Base-by-base conservation (phyloP, 2,113 vertebrate species). In the Rhea pennata region DNA sequence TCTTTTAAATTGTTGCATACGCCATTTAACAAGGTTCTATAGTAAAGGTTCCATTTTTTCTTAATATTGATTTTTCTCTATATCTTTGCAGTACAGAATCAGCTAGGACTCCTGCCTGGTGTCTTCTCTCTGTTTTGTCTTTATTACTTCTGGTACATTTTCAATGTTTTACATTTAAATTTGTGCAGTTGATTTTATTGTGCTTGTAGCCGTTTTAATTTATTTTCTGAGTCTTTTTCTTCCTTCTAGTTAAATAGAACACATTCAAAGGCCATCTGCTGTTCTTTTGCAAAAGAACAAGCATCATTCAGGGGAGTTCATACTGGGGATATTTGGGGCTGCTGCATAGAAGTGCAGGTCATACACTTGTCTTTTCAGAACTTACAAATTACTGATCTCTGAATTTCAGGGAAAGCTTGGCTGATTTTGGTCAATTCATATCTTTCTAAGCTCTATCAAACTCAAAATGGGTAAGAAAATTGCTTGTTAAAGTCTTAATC, bases 101-200 rank as follows among this genome's bases (percentile, higher is more conserved):
- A 96, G 10, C 75, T 39, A 87, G 56, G 13, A 14, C 58, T 88
- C 29, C 48, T 2, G 1, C 61, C 70, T 0, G 0, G 65, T 62
- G 53, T 79, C 87, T 26, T 78, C 39, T 42, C 71, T 27, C 80
- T 91, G 76, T 21, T 95, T 96, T 95, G 77, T 93, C 92, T 90
- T 91, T 92, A 95, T 96, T 96, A 91, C 51, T 96, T 96, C 91
- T 93, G 84, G 81, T 95, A 89, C 94, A 95, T 96, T 96, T 94
- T 96, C 92, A 85, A 3, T 46, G 67, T 59, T 95, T 85, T 84
- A 75, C 78, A 95, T 95, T 95, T 96, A 92, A 89, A 91, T 85
- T 77, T 70, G 46, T 83, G n/a, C 78, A 59, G 78, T 95, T 76
- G 0, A 1, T 82, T 83, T 94, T 73, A 87, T 48, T 92, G 74